A percentile compares a stretch with the other conserved stretches of the same genome.
These are phyloP conservation scores for Aphidius colemani DNA, from an alignment of 2,888 invertebrate genomes.

Conservation along the genomic window DNA sequence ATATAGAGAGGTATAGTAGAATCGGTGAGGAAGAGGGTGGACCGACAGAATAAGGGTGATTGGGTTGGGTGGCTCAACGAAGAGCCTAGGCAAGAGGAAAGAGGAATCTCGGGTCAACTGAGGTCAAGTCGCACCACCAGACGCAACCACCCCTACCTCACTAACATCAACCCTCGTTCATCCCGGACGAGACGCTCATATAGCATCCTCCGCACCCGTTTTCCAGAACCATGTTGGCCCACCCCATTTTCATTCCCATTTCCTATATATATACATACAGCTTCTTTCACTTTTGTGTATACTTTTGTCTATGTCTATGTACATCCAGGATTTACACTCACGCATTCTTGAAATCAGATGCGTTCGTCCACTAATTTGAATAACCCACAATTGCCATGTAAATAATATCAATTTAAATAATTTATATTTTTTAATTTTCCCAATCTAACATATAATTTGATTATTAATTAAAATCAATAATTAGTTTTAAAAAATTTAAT, in stretches of 20 bases:
- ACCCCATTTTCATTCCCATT: constrained; percentile 22
- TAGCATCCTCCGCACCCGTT: constrained; percentile 35
- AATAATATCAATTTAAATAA: background rate
- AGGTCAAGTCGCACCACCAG: constrained; percentile 60
- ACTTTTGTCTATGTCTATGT: constrained; percentile 16
- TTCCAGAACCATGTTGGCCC: constrained; percentile 29
- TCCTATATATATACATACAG: constrained; percentile 24
- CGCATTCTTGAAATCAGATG: constrained; percentile 25
- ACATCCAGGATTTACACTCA: constrained; percentile 16
- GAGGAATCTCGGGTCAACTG: constrained; percentile 58
- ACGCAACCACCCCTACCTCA: constrained; percentile 54
- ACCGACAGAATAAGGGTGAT: too few relatives aligned
- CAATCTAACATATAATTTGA: background rate
- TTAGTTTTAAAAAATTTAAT: too few relatives aligned
- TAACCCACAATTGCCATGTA: background rate
- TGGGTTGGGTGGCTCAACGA: constrained; percentile 27
- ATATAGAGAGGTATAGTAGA: constrained; percentile 38
- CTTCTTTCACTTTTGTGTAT: constrained; percentile 30
- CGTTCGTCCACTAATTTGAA: constrained; percentile 31
- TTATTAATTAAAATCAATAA: too few relatives aligned
- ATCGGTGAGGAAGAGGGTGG: constrained; percentile 37
- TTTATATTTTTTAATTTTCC: background rate
- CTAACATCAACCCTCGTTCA: constrained; percentile 31
- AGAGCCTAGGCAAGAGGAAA: constrained; percentile 32
- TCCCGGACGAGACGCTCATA: constrained; percentile 35